Percentiles rank a stretch among this genome's conserved stretches.
Conservation (phyloP, 2,797 vertebrate species). For the Jordanella pulchra region DNA sequence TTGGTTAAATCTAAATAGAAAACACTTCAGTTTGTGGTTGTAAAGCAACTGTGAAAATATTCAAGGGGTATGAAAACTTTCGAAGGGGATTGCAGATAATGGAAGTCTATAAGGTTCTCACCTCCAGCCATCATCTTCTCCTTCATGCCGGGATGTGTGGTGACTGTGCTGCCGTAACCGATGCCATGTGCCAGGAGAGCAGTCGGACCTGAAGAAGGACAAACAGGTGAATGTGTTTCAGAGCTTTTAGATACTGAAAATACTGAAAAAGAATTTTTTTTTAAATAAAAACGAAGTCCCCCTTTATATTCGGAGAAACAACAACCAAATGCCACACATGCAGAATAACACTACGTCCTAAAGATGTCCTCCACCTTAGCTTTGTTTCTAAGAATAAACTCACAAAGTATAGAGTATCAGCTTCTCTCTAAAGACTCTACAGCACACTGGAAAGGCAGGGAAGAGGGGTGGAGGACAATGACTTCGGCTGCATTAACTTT, state of each 20-base stretch:
- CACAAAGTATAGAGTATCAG: slow-evolving; percentile 57
- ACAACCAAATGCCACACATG: slow-evolving; percentile 7
- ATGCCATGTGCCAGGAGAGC: slow-evolving; percentile 94
- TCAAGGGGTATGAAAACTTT: neutral
- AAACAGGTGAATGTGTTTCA: slow-evolving; percentile 36
- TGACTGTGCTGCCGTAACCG: slow-evolving; percentile 92
- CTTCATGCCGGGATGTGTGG: slow-evolving; percentile 92
- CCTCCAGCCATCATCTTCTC: slow-evolving; percentile 97
- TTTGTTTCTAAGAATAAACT: slow-evolving; percentile 61
- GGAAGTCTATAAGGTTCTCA: slow-evolving; percentile 57
- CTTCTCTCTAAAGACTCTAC: slow-evolving; percentile 41
- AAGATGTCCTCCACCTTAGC: slow-evolving; percentile 37
- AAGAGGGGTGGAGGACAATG: slow-evolving; percentile 50
- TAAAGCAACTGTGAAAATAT: neutral
- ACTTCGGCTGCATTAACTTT: slow-evolving; percentile 73
- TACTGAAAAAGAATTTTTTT: too few species aligned
- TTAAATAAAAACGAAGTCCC: too few species aligned
- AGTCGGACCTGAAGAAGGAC: slow-evolving; percentile 86
- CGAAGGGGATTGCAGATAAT: neutral
- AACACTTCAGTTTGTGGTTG: neutral
- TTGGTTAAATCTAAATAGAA: neutral
- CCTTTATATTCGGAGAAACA: slow-evolving; percentile 10
- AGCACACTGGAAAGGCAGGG: slow-evolving; percentile 35
- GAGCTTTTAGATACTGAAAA: slow-evolving; percentile 11
- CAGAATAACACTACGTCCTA: slow-evolving; percentile 37